Base-by-base conservation (phyloP, 2,797 vertebrate species). In the Danio albolineatus region DNA sequence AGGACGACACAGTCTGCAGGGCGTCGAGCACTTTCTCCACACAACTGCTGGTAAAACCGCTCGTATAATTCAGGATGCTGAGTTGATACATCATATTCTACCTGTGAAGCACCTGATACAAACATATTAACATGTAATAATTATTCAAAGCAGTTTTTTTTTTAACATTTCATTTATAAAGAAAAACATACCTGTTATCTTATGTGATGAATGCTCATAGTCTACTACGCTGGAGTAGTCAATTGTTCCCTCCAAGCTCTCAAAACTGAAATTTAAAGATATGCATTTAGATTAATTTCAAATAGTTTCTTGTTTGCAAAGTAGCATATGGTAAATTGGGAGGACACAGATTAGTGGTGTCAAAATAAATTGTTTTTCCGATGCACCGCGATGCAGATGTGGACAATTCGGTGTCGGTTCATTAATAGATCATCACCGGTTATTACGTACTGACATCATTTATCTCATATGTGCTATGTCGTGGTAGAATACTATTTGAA, bases 1-100 rank as follows among this genome's bases (percentile, higher is more conserved):
- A 95, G 89, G 77, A 92, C 89, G 70, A 95, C 89, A 21, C 93
- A 95, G 84, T 94, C 93, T 0, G 91, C 92, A 1, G 94, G 87
- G 76, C 82, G 90, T 80, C 74, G 87, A 17, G 86, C 79, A 2
- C 44, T 78, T 21, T 92, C 92, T 80, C 94, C 91, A 86, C 95
- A 91, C 44, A 95, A 89, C 82, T 92, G 89, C 60, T 90, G 88
- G 84, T 92, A 92, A 84, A 96, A 94, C 76, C 85, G 90, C 87
- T 92, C 87, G 84, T 94, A 94, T 38, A 95, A 81, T 8, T 90
- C 83, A 83, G 92, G 91, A 81, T 90, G 91, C 64, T 86, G 80
- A 78, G 93, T 91, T 7, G 91, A 88, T 6, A 89, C 84, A 10
- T 86, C 90, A 84, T 79, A 81, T 17, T 70, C 79, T 14, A 91